Base-by-base conservation (phyloP, 2,113 vertebrate genomes). In the Poeciliopsis prolifica region DNA sequence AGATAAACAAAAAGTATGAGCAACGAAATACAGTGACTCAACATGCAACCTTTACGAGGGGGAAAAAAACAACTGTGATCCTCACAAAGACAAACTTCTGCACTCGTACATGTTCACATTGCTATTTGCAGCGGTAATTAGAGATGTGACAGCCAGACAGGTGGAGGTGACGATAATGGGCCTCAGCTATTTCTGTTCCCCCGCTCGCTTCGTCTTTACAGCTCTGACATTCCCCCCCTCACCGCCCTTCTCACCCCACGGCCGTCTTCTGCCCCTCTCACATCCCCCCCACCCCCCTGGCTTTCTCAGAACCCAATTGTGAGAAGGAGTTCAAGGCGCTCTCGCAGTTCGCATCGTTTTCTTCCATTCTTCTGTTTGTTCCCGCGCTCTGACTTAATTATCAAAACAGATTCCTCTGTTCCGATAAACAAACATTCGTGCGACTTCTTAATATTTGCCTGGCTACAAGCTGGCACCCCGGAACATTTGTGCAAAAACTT, bases 131-230 rank as follows among this genome's bases (percentile, higher is more conserved):
- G 88, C 86, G 79, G 86, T 87, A 90, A 90, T 91, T 87, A 89
- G 80, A 85, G 80, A 84, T 88, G 86, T 37, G 80, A 90, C 88
- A 91, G 79, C 63, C 84, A 87, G 88, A 83, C 88, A 90, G 88
- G 90, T 90, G 79, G 81, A 87, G 83, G 88, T 84, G 87, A 85
- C 79, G 80, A 76, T 86, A 90, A 90, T 83, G 86, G 81, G 86
- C 44, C 8, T 3, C 63, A 80, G 87, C 88, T 92, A 92, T 91
- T 92, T 92, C 83, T 80, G 88, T 81, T 86, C 86, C 65, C 40
- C 54, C 30, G 1, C 68, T 70, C 70, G 67, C 63, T 44, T 72
- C 48, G 72, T 84, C 65, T 63, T 75, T 48, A 73, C 61, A 17
- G 65, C 51, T 58, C 22, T 58, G 51, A 58, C 22, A n/a, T 8